Percentiles rank a stretch among this genome's conserved stretches.
Evolutionary conservation across 2,113 vertebrate genomes (phyloP).

Genomic region (Setophaga coronata): DNA sequence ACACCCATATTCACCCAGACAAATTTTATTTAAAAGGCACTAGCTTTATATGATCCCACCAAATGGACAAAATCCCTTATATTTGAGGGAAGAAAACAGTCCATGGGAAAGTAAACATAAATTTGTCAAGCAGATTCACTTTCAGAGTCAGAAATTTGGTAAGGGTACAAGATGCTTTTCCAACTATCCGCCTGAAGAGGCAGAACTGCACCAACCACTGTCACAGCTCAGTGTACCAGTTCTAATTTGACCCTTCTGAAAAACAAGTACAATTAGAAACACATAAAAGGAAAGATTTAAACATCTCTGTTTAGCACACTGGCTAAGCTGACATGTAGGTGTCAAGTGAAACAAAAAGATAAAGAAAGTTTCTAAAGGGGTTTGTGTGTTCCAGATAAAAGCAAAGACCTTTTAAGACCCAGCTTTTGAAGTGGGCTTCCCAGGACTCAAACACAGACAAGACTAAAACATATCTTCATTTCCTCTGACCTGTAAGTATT

Average conservation of each 20-base stretch:
- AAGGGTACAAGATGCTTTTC: conserved; percentile 3
- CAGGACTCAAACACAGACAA: neutral
- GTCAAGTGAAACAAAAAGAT: conserved; percentile 59
- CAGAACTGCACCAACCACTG: neutral
- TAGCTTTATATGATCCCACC: neutral
- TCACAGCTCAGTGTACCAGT: neutral
- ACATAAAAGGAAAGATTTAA: conserved; percentile 64
- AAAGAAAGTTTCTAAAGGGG: conserved; percentile 57
- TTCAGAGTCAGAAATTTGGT: neutral
- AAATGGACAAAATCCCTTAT: neutral
- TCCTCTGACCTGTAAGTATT: neutral
- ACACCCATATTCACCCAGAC: accelerated
- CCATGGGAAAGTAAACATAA: neutral
- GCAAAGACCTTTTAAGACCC: conserved; percentile 53
- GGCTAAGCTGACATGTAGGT: conserved; percentile 53
- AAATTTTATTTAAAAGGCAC: neutral
- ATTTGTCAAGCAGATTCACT: neutral
- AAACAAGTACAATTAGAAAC: conserved; percentile 2
- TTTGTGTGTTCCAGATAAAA: conserved; percentile 69
- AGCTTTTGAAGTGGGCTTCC: conserved; percentile 60
- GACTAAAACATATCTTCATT: neutral
- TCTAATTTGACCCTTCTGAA: conserved; percentile 21
- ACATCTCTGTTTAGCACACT: neutral
- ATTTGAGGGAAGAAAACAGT: neutral
- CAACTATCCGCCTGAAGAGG: conserved; percentile 1